Conservation (phyloP, 2,113 vertebrate species). For the Alosa alosa region DNA sequence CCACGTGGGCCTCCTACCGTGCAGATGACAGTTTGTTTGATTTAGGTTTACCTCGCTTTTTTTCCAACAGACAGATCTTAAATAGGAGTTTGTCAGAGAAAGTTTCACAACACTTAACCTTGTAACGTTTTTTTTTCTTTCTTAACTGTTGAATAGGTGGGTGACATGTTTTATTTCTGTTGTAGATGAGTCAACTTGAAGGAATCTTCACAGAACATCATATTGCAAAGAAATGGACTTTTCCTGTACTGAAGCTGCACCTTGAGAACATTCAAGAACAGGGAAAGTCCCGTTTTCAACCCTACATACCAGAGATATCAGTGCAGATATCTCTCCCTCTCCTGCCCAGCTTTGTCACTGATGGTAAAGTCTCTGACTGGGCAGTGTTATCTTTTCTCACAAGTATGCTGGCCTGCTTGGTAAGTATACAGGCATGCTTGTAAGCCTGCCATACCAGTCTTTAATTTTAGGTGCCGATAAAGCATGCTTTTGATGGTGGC, state of each 20-base stretch:
- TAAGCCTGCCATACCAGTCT: slow-evolving; percentile 21
- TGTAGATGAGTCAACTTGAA: neutral
- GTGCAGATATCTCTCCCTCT: slow-evolving; percentile 52
- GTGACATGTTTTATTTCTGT: neutral
- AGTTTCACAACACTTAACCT: neutral
- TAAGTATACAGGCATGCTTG: slow-evolving; percentile 28
- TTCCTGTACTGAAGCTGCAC: neutral
- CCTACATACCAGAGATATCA: slow-evolving; percentile 67
- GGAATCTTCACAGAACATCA: neutral
- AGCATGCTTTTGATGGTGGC: neutral
- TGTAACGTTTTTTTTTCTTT: too few relatives aligned
- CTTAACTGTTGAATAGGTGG: too few relatives aligned
- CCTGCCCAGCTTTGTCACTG: slow-evolving; percentile 52
- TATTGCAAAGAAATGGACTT: neutral
- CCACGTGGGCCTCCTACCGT: slow-evolving; percentile 31
- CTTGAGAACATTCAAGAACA: slow-evolving; percentile 45
- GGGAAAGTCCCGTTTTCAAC: slow-evolving; percentile 57
- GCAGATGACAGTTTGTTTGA: slow-evolving; percentile 24
- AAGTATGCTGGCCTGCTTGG: slow-evolving; percentile 26
- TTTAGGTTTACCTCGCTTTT: neutral
- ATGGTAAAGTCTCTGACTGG: slow-evolving; percentile 24
- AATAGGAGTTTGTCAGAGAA: neutral
- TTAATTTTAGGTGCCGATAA: slow-evolving; percentile 40
- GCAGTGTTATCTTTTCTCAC: slow-evolving; percentile 31
- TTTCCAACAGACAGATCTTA: neutral